Percentiles rank a stretch among this genome's conserved stretches.
Conservation (phyloP, 2,113 vertebrate genomes). For the Andinoacara biseriatus region DNA sequence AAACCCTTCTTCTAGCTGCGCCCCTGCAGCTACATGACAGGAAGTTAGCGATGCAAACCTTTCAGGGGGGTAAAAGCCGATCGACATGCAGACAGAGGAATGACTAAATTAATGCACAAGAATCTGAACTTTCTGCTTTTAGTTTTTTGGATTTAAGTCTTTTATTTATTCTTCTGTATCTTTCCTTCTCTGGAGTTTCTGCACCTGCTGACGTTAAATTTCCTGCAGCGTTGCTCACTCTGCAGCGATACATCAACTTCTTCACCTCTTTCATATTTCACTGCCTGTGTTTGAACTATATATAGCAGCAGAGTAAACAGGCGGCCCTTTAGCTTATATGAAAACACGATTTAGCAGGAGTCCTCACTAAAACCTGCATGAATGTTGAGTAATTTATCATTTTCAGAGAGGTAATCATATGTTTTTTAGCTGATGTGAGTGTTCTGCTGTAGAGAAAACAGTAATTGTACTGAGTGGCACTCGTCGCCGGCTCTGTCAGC, state of each 20-base stretch:
- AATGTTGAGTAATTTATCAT: not conserved
- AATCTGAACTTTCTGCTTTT: not conserved
- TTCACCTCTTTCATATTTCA: not conserved
- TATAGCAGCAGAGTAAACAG: not conserved
- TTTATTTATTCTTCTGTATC: not conserved
- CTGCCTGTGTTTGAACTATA: not conserved
- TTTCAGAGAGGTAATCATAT: not conserved
- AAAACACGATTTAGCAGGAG: not conserved
- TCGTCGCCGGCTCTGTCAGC: not conserved
- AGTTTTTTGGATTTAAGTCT: too few relatives aligned
- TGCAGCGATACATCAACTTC: not conserved
- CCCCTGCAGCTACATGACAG: not conserved
- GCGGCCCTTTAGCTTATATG: not conserved
- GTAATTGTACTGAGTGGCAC: slow-evolving; percentile 7
- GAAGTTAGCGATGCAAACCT: not conserved
- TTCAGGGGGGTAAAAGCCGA: not conserved
- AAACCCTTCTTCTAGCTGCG: not conserved
- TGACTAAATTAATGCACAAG: not conserved
- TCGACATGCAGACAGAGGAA: accelerated
- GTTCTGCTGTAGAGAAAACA: slow-evolving; percentile 1
- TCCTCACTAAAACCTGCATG: not conserved
- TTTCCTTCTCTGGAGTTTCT: not conserved
- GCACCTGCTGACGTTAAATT: not conserved
- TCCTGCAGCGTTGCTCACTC: not conserved
- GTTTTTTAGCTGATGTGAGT: not conserved